phyloP scores from a whole-genome alignment of 2,888 invertebrate species.

The Anodontia alba region DNA sequence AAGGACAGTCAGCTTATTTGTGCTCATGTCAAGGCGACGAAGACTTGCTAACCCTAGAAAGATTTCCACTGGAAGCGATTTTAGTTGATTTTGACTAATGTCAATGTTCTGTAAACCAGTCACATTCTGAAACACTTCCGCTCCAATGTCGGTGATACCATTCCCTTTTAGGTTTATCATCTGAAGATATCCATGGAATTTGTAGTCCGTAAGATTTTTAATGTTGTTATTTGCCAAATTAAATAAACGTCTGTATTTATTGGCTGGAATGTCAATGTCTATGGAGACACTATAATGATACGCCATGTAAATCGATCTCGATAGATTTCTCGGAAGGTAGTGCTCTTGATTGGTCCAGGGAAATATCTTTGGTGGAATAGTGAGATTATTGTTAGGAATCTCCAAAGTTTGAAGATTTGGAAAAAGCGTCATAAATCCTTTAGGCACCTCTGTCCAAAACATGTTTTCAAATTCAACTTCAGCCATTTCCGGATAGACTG shows the following conservation, averaged over 20 bases:
- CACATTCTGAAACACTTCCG: conserved; percentile 24
- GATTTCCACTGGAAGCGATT: background rate
- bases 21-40: conserved; percentile 21
- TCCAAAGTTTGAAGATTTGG: conserved; percentile 37
- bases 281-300: conserved; percentile 17
- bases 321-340: conserved; percentile 29
- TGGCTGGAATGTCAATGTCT: conserved; percentile 9
- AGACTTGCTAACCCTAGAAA: conserved; percentile 22
- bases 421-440: conserved; percentile 14
- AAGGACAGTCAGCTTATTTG: conserved; percentile 1
- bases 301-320: conserved; percentile 26
- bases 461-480: conserved; percentile 34
- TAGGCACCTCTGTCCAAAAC: conserved; percentile 6
- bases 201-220: conserved; percentile 10
- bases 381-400: conserved; percentile 25
- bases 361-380: conserved; percentile 24
- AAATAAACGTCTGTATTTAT: conserved; percentile 25
- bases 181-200: conserved; percentile 34
- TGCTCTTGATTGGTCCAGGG: conserved; percentile 29
- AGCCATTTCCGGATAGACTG: conserved; percentile 22
- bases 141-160: conserved; percentile 11
- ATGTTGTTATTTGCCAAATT: conserved; percentile 28
- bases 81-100: conserved; percentile 24
- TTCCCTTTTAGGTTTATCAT: conserved; percentile 35
- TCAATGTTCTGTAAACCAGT: conserved; percentile 32